Base-by-base conservation (phyloP, 2,888 invertebrate genomes). In the Calephelis perditalis region DNA sequence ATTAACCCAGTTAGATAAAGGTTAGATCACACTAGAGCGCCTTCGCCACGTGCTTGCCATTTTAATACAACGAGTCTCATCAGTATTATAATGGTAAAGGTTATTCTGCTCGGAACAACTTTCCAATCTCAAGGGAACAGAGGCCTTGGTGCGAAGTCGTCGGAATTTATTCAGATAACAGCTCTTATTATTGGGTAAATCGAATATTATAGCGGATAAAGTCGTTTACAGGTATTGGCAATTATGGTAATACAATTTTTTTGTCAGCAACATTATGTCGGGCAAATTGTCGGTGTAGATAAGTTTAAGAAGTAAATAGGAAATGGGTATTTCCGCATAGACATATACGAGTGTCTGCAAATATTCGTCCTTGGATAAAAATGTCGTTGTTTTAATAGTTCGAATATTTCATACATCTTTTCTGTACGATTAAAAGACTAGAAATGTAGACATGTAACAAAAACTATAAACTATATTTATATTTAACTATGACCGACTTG, bases 71-170 rank as follows among this genome's bases (percentile, higher is more conserved):
- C 62, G 56, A 26, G 71, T 68, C 67, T 65, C 73, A 73, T 75
- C 74, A 71, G 71, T 76, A 74, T 77, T 64, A 67, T 66, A 68
- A 67, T 64, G 65, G 67, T 70, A 73, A 71, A 72, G 73, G 73
- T 75, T 81, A 74, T 65, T 68, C 70, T 71, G 73, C 65, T 71
- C 71, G 75, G 74, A 78, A 81, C 88, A 86, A 87, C 87, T 86
- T 87, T 87, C 89, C 82, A 83, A 81, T 82, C 76, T 82, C 84
- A 86, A 87, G 84, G 86, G 82, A 81, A 75, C 66, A 68, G 62
- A 64, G 83, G 77, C 86, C 87, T 86, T 86, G 84, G 54, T 36
- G 35, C 56, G 64, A 61, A 65, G 65, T 55, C 62, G 63, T n/a
- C n/a, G 64, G 65, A 67, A 65, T 67, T 65, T 67, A 65, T 65